These are phyloP conservation scores for Ganaspis brasiliensis DNA, from an alignment of 2,888 invertebrate genomes.

Conservation along the genomic window DNA sequence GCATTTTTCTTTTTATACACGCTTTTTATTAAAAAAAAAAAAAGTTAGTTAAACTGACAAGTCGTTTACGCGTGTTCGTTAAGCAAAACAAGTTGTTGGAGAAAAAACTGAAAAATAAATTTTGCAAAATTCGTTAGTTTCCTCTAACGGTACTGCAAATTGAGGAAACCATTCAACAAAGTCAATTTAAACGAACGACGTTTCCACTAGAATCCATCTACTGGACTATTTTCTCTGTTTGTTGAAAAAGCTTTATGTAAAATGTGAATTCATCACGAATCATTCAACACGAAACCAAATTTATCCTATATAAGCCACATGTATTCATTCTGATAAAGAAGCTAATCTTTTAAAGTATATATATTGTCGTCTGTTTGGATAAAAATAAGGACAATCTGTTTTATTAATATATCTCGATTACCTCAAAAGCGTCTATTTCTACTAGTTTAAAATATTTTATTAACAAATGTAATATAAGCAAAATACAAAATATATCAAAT, in stretches of 20 bases:
- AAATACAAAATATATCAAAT: too few relatives aligned
- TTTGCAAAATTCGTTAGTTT: constrained; percentile 4
- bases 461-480: too few relatives aligned
- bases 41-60: not conserved
- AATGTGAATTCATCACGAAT: constrained; percentile 4
- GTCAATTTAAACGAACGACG: constrained; percentile 7
- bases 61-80: not conserved
- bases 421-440: too few relatives aligned
- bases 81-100: not conserved
- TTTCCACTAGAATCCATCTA: not conserved
- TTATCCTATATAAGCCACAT: not conserved
- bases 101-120: not conserved
- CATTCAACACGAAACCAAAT: constrained; percentile 4
- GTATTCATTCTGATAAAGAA: not conserved
- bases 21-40: not conserved
- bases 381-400: too few relatives aligned
- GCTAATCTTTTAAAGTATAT: not conserved
- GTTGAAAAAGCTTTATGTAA: not conserved
- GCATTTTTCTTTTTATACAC: not conserved
- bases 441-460: too few relatives aligned
- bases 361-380: too few relatives aligned
- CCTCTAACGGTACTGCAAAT: not conserved
- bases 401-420: too few relatives aligned
- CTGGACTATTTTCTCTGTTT: constrained; percentile 1
- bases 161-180: constrained; percentile 4